A percentile compares a stretch with the other conserved stretches of the same genome.
Conservation (phyloP, 2,888 invertebrate genomes). For the Tholera decimalis region DNA sequence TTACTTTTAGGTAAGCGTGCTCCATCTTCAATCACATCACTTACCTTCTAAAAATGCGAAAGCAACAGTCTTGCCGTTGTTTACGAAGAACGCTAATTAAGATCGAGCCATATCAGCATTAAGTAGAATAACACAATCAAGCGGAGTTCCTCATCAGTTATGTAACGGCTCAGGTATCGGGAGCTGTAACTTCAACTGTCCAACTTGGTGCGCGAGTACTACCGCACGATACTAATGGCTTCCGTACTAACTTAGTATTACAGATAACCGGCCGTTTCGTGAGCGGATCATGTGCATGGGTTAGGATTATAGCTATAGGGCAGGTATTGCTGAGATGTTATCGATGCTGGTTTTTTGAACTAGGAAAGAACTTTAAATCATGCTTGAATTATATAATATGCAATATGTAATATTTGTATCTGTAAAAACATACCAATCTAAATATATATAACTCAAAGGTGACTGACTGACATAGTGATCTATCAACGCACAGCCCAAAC, state of each 20-base stretch:
- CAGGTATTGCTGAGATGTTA: background rate
- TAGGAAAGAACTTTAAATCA: background rate
- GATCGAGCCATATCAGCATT: background rate
- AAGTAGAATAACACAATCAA: slow-evolving; percentile 1
- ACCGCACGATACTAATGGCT: slow-evolving; percentile 28
- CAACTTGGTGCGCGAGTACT: slow-evolving; percentile 21
- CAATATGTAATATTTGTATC: no score
- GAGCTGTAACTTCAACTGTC: slow-evolving; percentile 15
- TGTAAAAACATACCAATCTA: no score
- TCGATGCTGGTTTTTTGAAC: background rate
- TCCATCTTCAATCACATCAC: no score
- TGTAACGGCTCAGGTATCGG: slow-evolving; percentile 19
- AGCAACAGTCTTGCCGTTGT: background rate
- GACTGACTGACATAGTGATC: no score
- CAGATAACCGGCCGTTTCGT: slow-evolving; percentile 36
- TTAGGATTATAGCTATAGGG: background rate
- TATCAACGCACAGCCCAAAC: no score
- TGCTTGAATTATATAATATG: background rate
- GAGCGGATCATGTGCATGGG: slow-evolving; percentile 13
- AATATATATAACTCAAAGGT: no score
- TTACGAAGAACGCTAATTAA: background rate
- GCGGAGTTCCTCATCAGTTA: slow-evolving; percentile 26
- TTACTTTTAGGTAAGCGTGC: no score
- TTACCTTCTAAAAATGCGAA: no score
- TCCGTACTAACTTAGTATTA: slow-evolving; percentile 14